Evolutionary conservation across 1,140 invertebrate genomes (phyloP).

Genomic region (Drosophila aff.): DNA sequence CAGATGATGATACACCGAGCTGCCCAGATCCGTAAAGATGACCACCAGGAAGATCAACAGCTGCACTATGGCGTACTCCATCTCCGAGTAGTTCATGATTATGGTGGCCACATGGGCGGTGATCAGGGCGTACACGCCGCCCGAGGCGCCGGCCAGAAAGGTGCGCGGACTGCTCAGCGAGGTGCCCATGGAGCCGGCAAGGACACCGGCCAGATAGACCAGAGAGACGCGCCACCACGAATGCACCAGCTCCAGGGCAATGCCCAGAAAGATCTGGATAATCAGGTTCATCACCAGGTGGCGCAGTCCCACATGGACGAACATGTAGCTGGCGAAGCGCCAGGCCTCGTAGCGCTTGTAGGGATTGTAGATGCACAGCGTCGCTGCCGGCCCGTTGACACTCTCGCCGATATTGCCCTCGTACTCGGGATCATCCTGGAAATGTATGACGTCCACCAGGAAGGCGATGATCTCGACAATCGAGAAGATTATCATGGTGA

Average conservation of each 20-base stretch:
- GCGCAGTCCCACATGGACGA: constrained; percentile 95
- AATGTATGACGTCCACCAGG: constrained; percentile 88
- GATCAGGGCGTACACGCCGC: constrained; percentile 97
- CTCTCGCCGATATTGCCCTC: constrained; percentile 77
- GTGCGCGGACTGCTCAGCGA: constrained; percentile 94
- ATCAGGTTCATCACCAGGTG: constrained; percentile 97
- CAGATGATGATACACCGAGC: constrained; percentile 92
- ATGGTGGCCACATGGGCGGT: constrained; percentile 98
- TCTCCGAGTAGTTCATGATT: constrained; percentile 97
- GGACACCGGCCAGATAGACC: constrained; percentile 92
- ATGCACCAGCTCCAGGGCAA: constrained; percentile 98
- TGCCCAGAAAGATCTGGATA: constrained; percentile 96
- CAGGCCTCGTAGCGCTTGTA: constrained; percentile 94
- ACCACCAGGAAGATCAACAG: constrained; percentile 92
- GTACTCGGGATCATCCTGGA: constrained; percentile 81
- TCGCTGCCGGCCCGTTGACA: constrained; percentile 89
- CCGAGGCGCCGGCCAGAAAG: constrained; percentile 98
- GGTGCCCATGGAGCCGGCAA: constrained; percentile 94
- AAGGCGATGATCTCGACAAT: constrained; percentile 90
- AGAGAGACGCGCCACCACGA: constrained; percentile 95
- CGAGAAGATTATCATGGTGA: constrained; percentile 93
- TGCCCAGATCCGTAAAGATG: constrained; percentile 91
- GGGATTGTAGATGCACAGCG: constrained; percentile 95
- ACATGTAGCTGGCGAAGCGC: constrained; percentile 98
- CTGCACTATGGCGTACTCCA: constrained; percentile 94